Percentiles rank a stretch among this genome's conserved stretches.
Evolutionary conservation across 30 jellyfish, hydroid and myxozoan species (phyloP).

Genomic region (Hydra vulgaris): DNA sequence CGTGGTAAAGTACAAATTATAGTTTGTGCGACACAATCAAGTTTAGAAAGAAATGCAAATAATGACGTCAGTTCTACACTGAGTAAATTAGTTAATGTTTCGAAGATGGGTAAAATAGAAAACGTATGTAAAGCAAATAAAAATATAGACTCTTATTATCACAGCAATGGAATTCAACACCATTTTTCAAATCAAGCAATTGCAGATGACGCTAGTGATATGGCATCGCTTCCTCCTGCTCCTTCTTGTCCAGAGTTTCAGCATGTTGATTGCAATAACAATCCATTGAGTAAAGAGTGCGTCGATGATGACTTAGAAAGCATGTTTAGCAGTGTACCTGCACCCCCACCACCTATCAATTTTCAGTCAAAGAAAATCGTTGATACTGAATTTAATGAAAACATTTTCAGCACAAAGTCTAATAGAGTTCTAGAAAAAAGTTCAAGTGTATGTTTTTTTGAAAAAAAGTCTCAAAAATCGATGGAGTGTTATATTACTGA

Average conservation of each 20-base stretch:
- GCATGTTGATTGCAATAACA: not conserved
- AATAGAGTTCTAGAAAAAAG: not conserved
- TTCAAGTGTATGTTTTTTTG: not conserved
- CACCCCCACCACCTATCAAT: constrained; percentile 79
- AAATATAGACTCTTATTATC: not conserved
- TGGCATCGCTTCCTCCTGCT: constrained; percentile 82
- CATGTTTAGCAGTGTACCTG: constrained; percentile 75
- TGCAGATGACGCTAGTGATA: constrained; percentile 25
- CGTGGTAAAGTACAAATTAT: constrained; percentile 80
- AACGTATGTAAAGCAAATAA: not conserved
- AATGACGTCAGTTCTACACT: constrained; percentile 11
- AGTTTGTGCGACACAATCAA: constrained; percentile 35
- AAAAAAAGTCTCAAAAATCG: not conserved
- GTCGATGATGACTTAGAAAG: constrained; percentile 63
- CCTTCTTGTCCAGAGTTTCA: constrained; percentile 71
- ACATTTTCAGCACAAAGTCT: not conserved
- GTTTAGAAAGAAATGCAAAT: constrained; percentile 9
- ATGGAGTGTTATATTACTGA: not conserved
- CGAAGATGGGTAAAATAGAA: no score
- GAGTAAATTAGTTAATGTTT: not conserved
- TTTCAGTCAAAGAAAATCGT: not conserved
- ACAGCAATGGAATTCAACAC: not conserved
- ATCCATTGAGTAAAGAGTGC: not conserved
- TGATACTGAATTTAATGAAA: not conserved
- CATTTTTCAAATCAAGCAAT: not conserved